Base-by-base conservation (phyloP, 1,140 invertebrate genomes). In the Bombus confusus region DNA sequence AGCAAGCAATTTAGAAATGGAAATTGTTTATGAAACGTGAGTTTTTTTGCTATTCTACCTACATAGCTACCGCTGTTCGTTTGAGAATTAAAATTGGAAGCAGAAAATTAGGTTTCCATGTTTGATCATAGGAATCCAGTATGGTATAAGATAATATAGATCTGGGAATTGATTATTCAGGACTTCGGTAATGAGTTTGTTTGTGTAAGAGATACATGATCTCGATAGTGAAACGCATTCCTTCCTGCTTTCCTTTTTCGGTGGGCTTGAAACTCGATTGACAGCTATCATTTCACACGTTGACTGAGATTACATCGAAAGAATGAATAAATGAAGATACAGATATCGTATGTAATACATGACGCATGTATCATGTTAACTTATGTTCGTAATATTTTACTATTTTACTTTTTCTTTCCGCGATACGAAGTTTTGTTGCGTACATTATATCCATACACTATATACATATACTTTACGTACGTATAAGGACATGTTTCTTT, bases 291-390 rank as follows among this genome's bases (percentile, higher is more conserved):
- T 52, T 59, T 72, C 47, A 15, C 18, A 31, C 12, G 22, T 43
- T 25, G 43, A 10, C 2, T 25, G 37, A 10, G 15, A 64, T 78
- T 31, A 41, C 25, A 57, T 73, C 28, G 13, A 96, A 41, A 37
- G 28, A 22, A 37, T 41, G 37, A 12, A 41, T 25, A 39, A 39
- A 72, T 39, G 12, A 28, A 28, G 25, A 71, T 28, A 3, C 22
- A 37, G 12, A 71, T 25, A 71, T 39, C 22, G 5, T 71, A 37
- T 4, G 2, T 68, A 68, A 68, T 68, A 68, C 8, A 37, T 25
- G 66, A 68, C 25, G 12, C 28, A 18, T 34, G 64, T 18, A 37
- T 22, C 1, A 25, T 31, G 10, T 66, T 66, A 3, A 4, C n/a
- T 66, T 6, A 22, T 64, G 1, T 34, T 22, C 6, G 9, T 1